A percentile compares a stretch with the other conserved stretches of the same genome.
Evolutionary conservation across 2,888 invertebrate genomes (phyloP).

Genomic region (Euplagia quadripunctaria): DNA sequence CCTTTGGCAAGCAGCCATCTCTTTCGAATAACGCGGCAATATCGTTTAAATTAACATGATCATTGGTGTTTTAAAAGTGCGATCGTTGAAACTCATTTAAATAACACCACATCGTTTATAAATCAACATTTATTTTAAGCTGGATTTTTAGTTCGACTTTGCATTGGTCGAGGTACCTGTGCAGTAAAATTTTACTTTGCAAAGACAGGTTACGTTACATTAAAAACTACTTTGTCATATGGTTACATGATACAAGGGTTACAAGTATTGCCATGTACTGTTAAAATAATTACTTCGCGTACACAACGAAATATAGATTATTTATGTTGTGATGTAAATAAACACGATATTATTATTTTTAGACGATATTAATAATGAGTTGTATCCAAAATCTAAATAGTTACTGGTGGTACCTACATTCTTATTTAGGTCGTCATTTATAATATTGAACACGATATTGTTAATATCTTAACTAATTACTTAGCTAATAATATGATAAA

Average conservation of each 20-base stretch:
- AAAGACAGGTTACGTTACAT: background rate
- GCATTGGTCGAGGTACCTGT: background rate
- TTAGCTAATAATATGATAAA: too few species aligned
- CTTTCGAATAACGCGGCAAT: constrained; percentile 57
- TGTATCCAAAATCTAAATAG: background rate
- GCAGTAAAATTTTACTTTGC: background rate
- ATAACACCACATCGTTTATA: constrained; percentile 31
- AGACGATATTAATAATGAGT: background rate
- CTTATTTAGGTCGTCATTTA: background rate
- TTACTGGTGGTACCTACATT: background rate
- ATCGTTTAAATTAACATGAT: constrained; percentile 62
- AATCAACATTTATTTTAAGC: constrained; percentile 25
- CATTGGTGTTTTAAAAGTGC: constrained; percentile 57
- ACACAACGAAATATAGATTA: background rate
- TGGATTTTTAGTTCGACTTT: constrained; percentile 13
- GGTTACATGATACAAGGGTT: too few species aligned
- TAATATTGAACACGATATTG: background rate
- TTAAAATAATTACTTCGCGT: too few species aligned
- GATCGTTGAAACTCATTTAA: constrained; percentile 48
- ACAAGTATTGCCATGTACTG: too few species aligned
- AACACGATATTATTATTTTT: background rate
- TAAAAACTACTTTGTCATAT: too few species aligned
- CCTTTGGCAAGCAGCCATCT: constrained; percentile 65
- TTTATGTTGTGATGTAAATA: background rate
- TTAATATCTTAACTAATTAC: too few species aligned